phyloP scores from a whole-genome alignment of 2,113 vertebrate genomes.

The Solea solea region DNA sequence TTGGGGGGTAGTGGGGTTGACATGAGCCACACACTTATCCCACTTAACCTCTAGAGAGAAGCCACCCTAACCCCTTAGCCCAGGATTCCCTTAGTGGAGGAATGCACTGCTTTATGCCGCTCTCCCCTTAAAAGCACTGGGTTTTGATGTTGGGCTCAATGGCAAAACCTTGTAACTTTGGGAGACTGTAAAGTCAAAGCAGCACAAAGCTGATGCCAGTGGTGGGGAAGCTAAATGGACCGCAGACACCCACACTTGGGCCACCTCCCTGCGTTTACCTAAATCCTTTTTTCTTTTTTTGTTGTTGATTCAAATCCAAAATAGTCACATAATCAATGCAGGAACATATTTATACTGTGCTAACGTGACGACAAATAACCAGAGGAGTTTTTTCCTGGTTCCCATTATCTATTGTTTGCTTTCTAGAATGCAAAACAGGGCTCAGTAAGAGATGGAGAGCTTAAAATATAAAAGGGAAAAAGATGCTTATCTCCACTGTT shows the following conservation, averaged over 20 bases:
- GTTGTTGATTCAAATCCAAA: conserved; percentile 40
- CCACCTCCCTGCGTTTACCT: conserved; percentile 41
- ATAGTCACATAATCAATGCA: conserved; percentile 23
- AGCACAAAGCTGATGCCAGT: conserved; percentile 44
- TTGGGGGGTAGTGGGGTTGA: conserved; percentile 75
- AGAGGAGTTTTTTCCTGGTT: conserved; percentile 57
- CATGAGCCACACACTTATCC: conserved; percentile 81
- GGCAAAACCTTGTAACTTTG: conserved; percentile 57
- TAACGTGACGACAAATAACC: conserved; percentile 78
- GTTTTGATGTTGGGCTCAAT: conserved; percentile 57
- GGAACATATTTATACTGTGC: conserved; percentile 56
- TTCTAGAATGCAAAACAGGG: conserved; percentile 66
- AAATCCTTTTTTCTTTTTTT: conserved; percentile 16
- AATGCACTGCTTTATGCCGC: conserved; percentile 69
- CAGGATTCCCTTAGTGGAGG: conserved; percentile 63
- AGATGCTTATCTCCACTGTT: conserved; percentile 65
- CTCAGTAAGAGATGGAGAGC: conserved; percentile 34
- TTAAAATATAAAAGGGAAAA: conserved; percentile 20
- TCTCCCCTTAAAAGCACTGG: conserved; percentile 62
- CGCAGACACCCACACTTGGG: conserved; percentile 58
- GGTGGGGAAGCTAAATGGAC: conserved; percentile 54
- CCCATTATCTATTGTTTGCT: conserved; percentile 69
- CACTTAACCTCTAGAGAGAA: conserved; percentile 81
- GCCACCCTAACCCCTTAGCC: conserved; percentile 73
- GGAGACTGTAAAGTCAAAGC: conserved; percentile 55